phyloP scores from a whole-genome alignment of 2,113 vertebrate genomes.

The Bombycilla garrulus region DNA sequence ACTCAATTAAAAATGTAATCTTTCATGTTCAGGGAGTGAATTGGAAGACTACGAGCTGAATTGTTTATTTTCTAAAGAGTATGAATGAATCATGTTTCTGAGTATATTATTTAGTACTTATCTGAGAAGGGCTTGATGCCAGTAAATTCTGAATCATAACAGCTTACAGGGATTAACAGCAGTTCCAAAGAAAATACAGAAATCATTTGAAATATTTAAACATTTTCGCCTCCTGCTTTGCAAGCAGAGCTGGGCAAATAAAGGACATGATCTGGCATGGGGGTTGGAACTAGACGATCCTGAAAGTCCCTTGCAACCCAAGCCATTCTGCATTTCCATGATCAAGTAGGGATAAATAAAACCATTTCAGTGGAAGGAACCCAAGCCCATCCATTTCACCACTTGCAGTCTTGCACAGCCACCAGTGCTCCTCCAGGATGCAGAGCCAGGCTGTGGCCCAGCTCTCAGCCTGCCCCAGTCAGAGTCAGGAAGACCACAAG shows the following conservation, averaged over 20 bases:
- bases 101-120: constrained; percentile 40
- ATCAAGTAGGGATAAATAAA: not conserved
- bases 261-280: not conserved
- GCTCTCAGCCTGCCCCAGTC: not conserved
- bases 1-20: constrained; percentile 35
- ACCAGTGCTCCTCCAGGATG: not conserved
- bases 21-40: not conserved
- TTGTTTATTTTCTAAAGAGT: constrained; percentile 14
- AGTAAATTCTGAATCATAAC: constrained; percentile 41
- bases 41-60: constrained; percentile 6
- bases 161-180: constrained; percentile 46
- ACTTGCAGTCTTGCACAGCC: not conserved
- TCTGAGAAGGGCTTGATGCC: constrained; percentile 31
- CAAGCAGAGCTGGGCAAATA: not conserved
- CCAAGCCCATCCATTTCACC: not conserved
- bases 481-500: not conserved
- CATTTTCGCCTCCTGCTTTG: constrained; percentile 11
- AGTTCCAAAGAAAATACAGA: constrained; percentile 44
- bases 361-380: not conserved
- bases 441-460: not conserved
- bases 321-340: not conserved
- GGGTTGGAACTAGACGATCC: not conserved
- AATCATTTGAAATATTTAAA: constrained; percentile 44
- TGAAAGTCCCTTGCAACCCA: not conserved
- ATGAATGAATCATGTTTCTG: constrained; percentile 53